These are phyloP conservation scores for Drosophila tsacasi DNA, from an alignment of 1,140 invertebrate genomes.

Conservation along the genomic window DNA sequence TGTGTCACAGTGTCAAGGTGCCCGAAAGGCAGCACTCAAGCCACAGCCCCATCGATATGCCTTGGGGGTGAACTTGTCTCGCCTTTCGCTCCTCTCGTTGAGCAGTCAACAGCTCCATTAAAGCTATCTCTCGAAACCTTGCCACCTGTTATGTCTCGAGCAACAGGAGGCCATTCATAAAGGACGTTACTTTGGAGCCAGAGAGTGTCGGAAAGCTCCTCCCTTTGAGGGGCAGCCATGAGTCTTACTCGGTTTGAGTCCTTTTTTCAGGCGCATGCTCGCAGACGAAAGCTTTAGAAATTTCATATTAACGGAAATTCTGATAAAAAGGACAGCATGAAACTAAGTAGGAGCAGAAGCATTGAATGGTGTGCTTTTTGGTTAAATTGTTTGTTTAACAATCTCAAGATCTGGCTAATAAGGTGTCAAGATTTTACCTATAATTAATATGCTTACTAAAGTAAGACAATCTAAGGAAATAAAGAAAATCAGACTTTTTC, in stretches of 20 bases:
- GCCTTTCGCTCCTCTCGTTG: constrained; percentile 25
- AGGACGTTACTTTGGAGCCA: constrained; percentile 34
- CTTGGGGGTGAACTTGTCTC: constrained; percentile 21
- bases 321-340: neutral
- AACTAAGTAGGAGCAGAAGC: neutral
- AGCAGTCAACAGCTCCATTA: constrained; percentile 54
- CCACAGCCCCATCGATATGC: constrained; percentile 40
- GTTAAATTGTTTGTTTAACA: constrained; percentile 6
- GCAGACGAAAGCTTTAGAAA: constrained; percentile 42
- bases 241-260: constrained; percentile 35
- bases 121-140: constrained; percentile 64
- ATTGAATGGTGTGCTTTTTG: neutral
- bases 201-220: constrained; percentile 17
- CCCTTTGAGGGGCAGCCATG: neutral
- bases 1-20: constrained; percentile 80
- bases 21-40: constrained; percentile 47
- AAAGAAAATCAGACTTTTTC: neutral
- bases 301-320: neutral
- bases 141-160: constrained; percentile 76
- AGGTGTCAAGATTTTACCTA: neutral
- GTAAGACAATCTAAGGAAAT: too few species aligned
- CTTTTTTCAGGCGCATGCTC: constrained; percentile 49
- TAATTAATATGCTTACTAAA: too few species aligned
- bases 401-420: constrained; percentile 10
- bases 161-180: constrained; percentile 83